phyloP scores from a whole-genome alignment of 2,888 invertebrate species.

The Drosophila emarginata region DNA sequence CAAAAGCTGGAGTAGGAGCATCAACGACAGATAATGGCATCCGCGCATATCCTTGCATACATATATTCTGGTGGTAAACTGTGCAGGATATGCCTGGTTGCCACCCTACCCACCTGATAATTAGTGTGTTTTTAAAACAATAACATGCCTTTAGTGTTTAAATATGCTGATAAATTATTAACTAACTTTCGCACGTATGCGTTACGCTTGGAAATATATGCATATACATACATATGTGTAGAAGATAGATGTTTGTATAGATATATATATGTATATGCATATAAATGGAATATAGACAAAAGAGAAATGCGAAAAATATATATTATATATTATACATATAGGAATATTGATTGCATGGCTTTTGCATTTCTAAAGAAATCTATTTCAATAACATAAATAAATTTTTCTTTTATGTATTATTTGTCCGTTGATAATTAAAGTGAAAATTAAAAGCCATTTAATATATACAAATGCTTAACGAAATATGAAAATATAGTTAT shows the following conservation, averaged over 20 bases:
- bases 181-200: slow-evolving; percentile 1
- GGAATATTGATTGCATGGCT: neutral
- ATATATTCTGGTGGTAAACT: slow-evolving; percentile 25
- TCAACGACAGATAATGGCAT: slow-evolving; percentile 18
- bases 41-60: slow-evolving; percentile 24
- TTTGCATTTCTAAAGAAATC: neutral
- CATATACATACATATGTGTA: neutral
- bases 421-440: neutral
- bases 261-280: neutral
- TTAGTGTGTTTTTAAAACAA: slow-evolving; percentile 43
- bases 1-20: slow-evolving; percentile 15
- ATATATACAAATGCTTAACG: neutral
- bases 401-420: neutral
- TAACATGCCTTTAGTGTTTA: slow-evolving; percentile 23
- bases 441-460: neutral
- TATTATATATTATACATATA: neutral
- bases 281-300: neutral
- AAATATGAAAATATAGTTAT: no score
- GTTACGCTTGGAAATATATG: neutral
- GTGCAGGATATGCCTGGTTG: neutral
- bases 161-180: slow-evolving; percentile 12
- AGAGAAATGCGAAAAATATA: neutral
- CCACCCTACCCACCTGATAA: slow-evolving; percentile 18
- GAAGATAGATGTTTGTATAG: neutral
- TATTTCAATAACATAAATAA: neutral